Base-by-base conservation (phyloP, 2,797 vertebrate species). In the Ficedula albicollis region DNA sequence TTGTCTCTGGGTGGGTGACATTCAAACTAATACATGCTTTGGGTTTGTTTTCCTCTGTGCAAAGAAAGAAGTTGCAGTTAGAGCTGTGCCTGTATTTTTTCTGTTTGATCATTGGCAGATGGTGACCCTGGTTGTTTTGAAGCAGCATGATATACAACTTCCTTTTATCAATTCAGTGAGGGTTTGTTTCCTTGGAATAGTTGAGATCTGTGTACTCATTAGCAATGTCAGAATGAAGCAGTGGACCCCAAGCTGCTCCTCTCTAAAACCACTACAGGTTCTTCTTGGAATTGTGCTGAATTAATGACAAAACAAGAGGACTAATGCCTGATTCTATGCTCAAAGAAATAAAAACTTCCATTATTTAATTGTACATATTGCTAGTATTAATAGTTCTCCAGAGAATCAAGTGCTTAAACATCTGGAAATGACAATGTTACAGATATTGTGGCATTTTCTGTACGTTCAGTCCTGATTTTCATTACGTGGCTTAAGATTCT, bases 41-140 rank as follows among this genome's bases (percentile, higher is more conserved):
- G 48, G 12, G 6, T 83, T 76, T 91, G 38, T 84, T 97, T 96
- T 80, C 62, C 82, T 91, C 49, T 75, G 39, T 73, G 55, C 74
- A 52, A 76, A 87, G 51, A 67, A 86, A 86, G 51, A 43, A 81
- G 63, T 20, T 86, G 76, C 55, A 84, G 89, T 55, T 51, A 58
- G 66, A 82, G 51, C 75, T 48, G 51, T 15, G 96, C 32, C 41
- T 89, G 79, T 80, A 2, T 54, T 93, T 91, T 81, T 78, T 34
- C 48, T 87, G 41, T 91, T 91, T 91, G 70, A 91, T 95, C 56
- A 30, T 20, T 74, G 87, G 73, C 96, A 96, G 91, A 96, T 95
- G 93, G 73, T 89, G 93, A 92, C 62, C 64, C 55, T 56, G 88
- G 79, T 89, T 46, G 51, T 81, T 87, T 54, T 41, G 70, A 81